Conservation (phyloP, 2,797 vertebrate species). For the Calcarius lapponicus region DNA sequence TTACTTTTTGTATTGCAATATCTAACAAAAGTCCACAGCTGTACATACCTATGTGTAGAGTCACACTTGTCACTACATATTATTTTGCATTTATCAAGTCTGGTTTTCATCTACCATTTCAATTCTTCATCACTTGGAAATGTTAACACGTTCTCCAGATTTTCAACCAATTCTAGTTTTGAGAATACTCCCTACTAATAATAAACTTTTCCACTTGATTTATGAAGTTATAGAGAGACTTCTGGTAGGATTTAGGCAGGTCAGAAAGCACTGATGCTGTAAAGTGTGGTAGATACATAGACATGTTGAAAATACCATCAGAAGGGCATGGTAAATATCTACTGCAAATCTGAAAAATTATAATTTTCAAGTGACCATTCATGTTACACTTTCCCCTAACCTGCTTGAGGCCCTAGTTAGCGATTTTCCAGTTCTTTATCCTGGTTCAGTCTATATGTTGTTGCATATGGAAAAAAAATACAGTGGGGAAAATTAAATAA, state of each 20-base stretch:
- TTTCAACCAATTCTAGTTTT: not conserved
- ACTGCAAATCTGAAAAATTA: not conserved
- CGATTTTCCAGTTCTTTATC: not conserved
- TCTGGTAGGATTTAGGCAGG: not conserved
- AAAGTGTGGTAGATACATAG: not conserved
- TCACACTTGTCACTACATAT: not conserved
- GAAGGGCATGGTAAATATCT: not conserved
- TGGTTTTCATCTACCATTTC: not conserved
- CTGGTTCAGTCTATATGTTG: not conserved
- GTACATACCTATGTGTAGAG: not conserved
- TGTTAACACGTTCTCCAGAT: not conserved
- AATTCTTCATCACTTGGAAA: not conserved
- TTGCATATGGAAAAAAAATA: not conserved
- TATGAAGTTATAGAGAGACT: not conserved
- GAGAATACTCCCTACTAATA: not conserved
- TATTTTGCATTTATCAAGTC: not conserved
- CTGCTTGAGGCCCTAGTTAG: not conserved
- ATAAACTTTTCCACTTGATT: not conserved
- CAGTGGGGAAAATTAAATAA: not conserved
- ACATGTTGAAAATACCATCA: not conserved
- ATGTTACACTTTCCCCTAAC: not conserved
- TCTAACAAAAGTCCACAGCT: not conserved
- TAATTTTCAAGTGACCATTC: not conserved
- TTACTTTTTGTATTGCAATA: not conserved
- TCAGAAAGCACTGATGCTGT: not conserved